A percentile compares a stretch with the other conserved stretches of the same genome.
These are phyloP conservation scores for Haemorhous mexicanus DNA, from an alignment of 2,113 vertebrate species.

Conservation along the genomic window DNA sequence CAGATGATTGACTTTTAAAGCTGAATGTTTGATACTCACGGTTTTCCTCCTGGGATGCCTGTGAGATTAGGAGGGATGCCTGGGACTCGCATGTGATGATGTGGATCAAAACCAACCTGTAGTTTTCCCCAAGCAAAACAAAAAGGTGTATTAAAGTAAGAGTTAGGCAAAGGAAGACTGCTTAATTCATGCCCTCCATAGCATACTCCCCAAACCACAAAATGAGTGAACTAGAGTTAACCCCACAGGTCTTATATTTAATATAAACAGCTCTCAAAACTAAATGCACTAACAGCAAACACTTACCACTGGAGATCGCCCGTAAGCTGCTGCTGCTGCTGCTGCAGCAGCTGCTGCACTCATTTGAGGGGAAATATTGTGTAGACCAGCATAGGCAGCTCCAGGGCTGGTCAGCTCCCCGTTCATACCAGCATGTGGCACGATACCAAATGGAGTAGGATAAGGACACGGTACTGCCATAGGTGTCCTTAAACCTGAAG, in stretches of 20 bases:
- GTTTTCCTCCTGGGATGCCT: conserved; percentile 87
- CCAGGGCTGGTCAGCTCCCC: conserved; percentile 83
- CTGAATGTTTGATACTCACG: conserved; percentile 74
- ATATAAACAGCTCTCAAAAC: background rate
- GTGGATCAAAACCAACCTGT: conserved; percentile 87
- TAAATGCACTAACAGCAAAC: rapidly evolving
- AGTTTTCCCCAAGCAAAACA: conserved; percentile 58
- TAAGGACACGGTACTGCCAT: conserved; percentile 86
- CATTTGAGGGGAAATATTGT: conserved; percentile 85
- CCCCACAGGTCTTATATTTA: background rate
- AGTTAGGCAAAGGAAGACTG: background rate
- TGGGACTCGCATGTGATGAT: conserved; percentile 86
- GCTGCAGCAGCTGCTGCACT: conserved; percentile 77
- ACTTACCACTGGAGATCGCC: conserved; percentile 83
- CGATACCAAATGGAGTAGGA: conserved; percentile 81
- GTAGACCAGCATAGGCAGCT: conserved; percentile 80
- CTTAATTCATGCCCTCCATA: background rate
- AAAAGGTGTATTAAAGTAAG: background rate
- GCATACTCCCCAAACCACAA: background rate
- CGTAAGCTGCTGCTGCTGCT: conserved; percentile 76
- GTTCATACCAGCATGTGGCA: conserved; percentile 83
- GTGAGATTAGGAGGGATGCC: conserved; percentile 84
- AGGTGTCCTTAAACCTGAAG: conserved; percentile 80
- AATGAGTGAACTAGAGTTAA: background rate
- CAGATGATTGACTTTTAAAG: conserved; percentile 37